Conservation (phyloP, 2,888 invertebrate genomes). For the Nowickia ferox region DNA sequence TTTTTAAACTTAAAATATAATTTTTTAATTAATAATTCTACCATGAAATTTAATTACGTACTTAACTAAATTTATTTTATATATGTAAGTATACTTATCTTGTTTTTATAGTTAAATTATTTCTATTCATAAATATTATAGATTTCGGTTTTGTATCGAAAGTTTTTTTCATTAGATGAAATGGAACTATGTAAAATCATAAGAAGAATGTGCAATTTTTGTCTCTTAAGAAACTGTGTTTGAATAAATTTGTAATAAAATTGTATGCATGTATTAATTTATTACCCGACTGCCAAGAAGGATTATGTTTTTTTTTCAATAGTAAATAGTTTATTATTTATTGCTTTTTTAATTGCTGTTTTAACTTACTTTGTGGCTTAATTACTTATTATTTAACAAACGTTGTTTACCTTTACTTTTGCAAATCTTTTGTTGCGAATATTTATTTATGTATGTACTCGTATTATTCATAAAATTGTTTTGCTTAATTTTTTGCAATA, state of each 20-base stretch:
- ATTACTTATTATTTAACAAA: slow-evolving; percentile 1
- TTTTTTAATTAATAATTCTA: slow-evolving; percentile 18
- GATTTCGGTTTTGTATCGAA: slow-evolving; percentile 34
- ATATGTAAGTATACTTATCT: not conserved
- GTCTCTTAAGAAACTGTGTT: slow-evolving; percentile 39
- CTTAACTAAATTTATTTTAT: slow-evolving; percentile 40
- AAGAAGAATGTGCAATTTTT: slow-evolving; percentile 47
- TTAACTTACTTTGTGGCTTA: no score
- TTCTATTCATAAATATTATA: slow-evolving; percentile 32
- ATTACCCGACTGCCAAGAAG: no score
- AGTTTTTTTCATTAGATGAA: slow-evolving; percentile 33
- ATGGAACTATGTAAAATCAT: slow-evolving; percentile 19
- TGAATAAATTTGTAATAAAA: slow-evolving; percentile 50
- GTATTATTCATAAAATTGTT: not conserved
- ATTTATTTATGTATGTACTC: slow-evolving; percentile 16
- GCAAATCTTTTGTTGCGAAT: slow-evolving; percentile 20
- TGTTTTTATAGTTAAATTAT: slow-evolving; percentile 23
- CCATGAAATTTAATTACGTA: slow-evolving; percentile 35
- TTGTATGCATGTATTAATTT: no score
- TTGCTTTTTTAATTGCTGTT: slow-evolving; percentile 69
- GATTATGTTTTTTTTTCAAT: slow-evolving; percentile 21
- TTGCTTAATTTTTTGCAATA: not conserved
- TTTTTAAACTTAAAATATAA: slow-evolving; percentile 9
- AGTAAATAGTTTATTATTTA: slow-evolving; percentile 60
- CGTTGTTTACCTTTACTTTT: slow-evolving; percentile 8